Base-by-base conservation (phyloP, 2,797 vertebrate genomes). In the Hozukius guyotensis region DNA sequence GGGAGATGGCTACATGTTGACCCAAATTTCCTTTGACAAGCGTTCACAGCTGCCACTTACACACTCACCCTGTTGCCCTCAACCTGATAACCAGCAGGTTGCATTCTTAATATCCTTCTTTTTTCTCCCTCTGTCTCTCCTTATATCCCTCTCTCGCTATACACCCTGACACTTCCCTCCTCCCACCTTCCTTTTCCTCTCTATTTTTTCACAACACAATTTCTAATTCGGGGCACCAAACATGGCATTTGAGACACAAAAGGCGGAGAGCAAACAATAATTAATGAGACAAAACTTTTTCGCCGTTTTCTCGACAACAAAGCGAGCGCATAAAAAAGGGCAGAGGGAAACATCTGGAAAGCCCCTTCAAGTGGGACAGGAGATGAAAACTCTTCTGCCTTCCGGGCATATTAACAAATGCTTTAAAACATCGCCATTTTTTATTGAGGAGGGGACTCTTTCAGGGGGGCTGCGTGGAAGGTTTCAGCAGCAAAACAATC, bases 281-380 rank as follows among this genome's bases (percentile, higher is more conserved):
- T 93, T 91, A 93, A 93, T 80, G 86, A 92, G 89, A 92, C 80
- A 87, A 88, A 93, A 91, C 82, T 85, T 91, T 32, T 85, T 12
- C 18, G 8, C 14, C 2, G 63, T 84, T 90, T 88, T 91, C 88
- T 89, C 27, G 75, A 89, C 89, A 85, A 93, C 90, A 89, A 83
- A 90, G 82, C 61, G 2, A 60, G 76, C 13, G 78, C 67, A 86
- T 86, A 42, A 18, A 8, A 88, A 88, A 90, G 82, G 84, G 82
- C 77, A 73, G 65, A 46, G 36, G 78, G 65, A 86, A 91, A 94
- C 93, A 94, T 93, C 91, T 94, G 94, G 89, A 84, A 76, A 78
- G 80, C 59, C 73, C 89, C 38, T 92, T 84, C 86, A 92, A 93
- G 88, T 88, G 90, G 91, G 91, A 90, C 88, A 72, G 81, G 81